phyloP scores from a whole-genome alignment of 2,888 invertebrate species.

The Cheilosia urbana region DNA sequence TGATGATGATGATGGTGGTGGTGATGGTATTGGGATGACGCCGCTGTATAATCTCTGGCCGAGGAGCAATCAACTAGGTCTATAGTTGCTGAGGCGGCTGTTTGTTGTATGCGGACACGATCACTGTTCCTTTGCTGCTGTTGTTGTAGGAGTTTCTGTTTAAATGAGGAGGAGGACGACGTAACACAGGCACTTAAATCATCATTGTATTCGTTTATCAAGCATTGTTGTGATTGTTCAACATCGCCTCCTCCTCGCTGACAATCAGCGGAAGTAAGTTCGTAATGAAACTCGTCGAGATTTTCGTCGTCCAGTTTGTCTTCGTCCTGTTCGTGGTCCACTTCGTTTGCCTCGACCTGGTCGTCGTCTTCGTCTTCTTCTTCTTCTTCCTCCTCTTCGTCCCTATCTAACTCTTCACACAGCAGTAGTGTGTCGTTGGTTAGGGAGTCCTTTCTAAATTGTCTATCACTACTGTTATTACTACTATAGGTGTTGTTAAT shows the following conservation, averaged over 20 bases:
- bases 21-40: conserved; percentile 65
- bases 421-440: conserved; percentile 81
- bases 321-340: conserved; percentile 72
- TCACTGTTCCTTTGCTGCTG: conserved; percentile 67
- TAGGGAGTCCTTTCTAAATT: conserved; percentile 80
- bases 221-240: conserved; percentile 66
- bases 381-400: conserved; percentile 78
- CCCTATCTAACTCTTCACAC: conserved; percentile 82
- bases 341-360: conserved; percentile 56
- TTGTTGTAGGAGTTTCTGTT: conserved; percentile 67
- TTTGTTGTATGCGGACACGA: conserved; percentile 69
- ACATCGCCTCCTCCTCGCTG: conserved; percentile 73
- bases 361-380: conserved; percentile 72
- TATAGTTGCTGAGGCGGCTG: conserved; percentile 67
- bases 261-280: conserved; percentile 58
- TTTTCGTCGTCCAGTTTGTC: conserved; percentile 75
- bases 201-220: conserved; percentile 76
- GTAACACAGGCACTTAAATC: conserved; percentile 77
- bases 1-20: conserved; percentile 74
- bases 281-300: conserved; percentile 71
- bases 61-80: conserved; percentile 67
- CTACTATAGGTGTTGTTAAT: conserved; percentile 82
- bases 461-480: conserved; percentile 77
- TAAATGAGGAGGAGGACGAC: conserved; percentile 77
- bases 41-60: conserved; percentile 50